Evolutionary conservation across 2,888 invertebrate species (phyloP), one percentile per base, ranked within the genome.

Genomic region (Netelia fuscicornis): DNA sequence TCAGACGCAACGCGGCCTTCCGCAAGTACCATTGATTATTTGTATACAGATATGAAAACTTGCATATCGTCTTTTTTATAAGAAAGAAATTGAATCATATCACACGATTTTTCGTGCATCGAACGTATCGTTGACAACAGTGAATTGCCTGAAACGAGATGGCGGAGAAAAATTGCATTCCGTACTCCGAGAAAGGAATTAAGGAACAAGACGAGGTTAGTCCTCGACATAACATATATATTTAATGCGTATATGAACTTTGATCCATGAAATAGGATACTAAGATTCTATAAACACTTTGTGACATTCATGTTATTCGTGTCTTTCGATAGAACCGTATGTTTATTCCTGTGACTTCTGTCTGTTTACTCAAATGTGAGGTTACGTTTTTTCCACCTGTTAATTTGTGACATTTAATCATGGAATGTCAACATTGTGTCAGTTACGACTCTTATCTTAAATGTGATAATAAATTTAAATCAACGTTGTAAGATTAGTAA

Each of bases 131-230:
- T 67, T 11, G 20, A 23, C 2, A 10, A 30, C 11, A 11, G 20
- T 23, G 13, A 62, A 78, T 70, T 48, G 52, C 20, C 23, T 13
- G 60, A 85, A 83, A 86, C 71, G 60, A 83, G 62, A 89, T 89
- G 87, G 85, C 89, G 2, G 89, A 91, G 37, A 91, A 90, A 85
- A 91, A 89, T 65, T 86, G 88, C 75, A 90, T 93, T 67, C 94
- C 94, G n/a, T 94, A 94, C 85, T 94, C 95, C 89, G 89, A 94
- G 91, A 93, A 94, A 91, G 94, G 95, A 89, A 93, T 96, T 90
- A 95, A 95, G 89, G 95, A 95, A 82, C 96, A 96, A 91, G 97
- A 97, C 94, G 96, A 97, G 95, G 97, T 97, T 94, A 94, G 93
- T 88, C 84, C 74, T 81, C 23, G 72, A 68, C 62, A 1, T 17